Conservation (phyloP, 1,140 invertebrate genomes). For the Cyrtorhinus lividipennis region DNA sequence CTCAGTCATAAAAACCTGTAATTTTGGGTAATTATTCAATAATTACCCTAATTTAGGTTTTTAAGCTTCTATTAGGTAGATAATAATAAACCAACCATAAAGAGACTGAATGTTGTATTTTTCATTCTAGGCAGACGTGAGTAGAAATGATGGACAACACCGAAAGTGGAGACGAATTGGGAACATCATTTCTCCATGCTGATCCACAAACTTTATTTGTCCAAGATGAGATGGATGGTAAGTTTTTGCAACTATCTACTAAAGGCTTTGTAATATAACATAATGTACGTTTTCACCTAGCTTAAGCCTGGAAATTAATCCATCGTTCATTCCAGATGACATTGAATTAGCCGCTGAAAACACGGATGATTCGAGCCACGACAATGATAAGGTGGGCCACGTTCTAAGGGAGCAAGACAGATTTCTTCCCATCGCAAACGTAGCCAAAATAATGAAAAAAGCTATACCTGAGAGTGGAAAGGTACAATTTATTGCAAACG, state of each 20-base stretch:
- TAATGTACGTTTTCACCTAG: no score
- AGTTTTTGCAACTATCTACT: no score
- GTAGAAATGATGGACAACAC: slow-evolving; percentile 24
- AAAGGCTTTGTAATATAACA: no score
- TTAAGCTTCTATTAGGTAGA: no score
- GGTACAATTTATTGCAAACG: slow-evolving; percentile 43
- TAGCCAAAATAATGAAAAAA: slow-evolving; percentile 98
- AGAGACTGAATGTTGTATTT: no score
- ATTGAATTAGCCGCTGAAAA: slow-evolving; percentile 37
- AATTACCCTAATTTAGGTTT: no score
- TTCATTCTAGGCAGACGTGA: no score
- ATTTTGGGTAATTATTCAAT: no score
- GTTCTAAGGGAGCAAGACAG: slow-evolving; percentile 78
- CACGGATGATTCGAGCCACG: slow-evolving; percentile 55
- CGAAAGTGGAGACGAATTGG: slow-evolving; percentile 28
- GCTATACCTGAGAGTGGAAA: slow-evolving; percentile 93
- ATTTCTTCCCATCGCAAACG: slow-evolving; percentile 95
- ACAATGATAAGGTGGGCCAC: slow-evolving; percentile 32
- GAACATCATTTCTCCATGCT: slow-evolving; percentile 26
- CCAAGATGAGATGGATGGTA: slow-evolving; percentile 30
- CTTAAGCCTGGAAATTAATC: no score
- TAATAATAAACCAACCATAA: no score
- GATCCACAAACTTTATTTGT: slow-evolving; percentile 28
- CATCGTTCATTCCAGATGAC: slow-evolving; percentile 21
- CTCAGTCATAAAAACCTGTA: no score